Conservation (phyloP, 1,140 invertebrate genomes). For the Tetraneura akinire region DNA sequence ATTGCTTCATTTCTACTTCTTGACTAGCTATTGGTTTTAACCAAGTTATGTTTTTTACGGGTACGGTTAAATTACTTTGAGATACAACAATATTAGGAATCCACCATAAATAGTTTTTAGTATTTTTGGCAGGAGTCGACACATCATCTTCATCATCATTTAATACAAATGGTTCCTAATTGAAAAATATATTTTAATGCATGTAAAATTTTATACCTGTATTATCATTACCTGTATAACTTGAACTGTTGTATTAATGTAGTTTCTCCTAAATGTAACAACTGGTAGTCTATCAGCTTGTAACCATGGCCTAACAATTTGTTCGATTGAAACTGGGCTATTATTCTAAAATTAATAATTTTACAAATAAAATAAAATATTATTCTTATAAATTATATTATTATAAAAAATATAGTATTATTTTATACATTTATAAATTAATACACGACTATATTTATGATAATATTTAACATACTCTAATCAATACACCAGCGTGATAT, state of each 20-base stretch:
- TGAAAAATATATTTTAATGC: too few relatives aligned
- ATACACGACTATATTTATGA: too few relatives aligned
- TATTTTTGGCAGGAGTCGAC: conserved; percentile 14
- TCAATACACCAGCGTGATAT: conserved; percentile 25
- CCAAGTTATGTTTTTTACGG: conserved; percentile 57
- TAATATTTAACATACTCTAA: conserved; percentile 8
- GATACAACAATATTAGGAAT: conserved; percentile 67
- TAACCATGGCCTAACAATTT: conserved; percentile 79
- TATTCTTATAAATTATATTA: too few relatives aligned
- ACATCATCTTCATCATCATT: conserved; percentile 44
- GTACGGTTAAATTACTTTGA: conserved; percentile 62
- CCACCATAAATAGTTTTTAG: conserved; percentile 67
- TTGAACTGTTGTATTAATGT: conserved; percentile 65
- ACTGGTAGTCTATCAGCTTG: conserved; percentile 78
- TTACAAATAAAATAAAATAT: not conserved
- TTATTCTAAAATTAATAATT: not conserved
- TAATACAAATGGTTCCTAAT: conserved; percentile 55
- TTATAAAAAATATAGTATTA: too few relatives aligned
- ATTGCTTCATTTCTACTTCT: conserved; percentile 44
- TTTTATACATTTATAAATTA: too few relatives aligned
- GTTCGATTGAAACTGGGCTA: conserved; percentile 62
- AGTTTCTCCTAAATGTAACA: conserved; percentile 72
- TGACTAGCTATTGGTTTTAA: conserved; percentile 46
- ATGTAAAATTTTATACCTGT: not conserved
- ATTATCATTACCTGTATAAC: conserved; percentile 65